Conservation (phyloP, 1,140 invertebrate species). For the Trichonephila clavata region DNA sequence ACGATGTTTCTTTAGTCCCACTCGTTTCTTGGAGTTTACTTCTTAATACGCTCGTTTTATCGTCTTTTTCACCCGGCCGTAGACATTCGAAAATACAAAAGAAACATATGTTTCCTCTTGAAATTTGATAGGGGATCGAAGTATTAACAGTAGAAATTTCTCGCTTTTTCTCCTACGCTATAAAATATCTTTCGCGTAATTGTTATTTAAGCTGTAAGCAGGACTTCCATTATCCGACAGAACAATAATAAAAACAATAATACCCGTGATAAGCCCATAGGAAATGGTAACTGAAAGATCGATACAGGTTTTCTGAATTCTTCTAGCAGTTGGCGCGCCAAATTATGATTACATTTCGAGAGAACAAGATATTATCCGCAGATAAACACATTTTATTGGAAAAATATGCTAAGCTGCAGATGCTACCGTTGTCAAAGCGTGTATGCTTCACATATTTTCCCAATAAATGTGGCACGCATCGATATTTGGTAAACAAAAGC, state of each 20-base stretch:
- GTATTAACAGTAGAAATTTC: conserved; percentile 23
- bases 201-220: conserved; percentile 40
- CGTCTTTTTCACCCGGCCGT: conserved; percentile 31
- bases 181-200: conserved; percentile 26
- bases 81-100: neutral
- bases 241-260: conserved; percentile 38
- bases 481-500: conserved; percentile 49
- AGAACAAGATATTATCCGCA: conserved; percentile 27
- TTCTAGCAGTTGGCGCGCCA: neutral
- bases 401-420: conserved; percentile 46
- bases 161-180: neutral
- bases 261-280: conserved; percentile 29
- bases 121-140: conserved; percentile 37
- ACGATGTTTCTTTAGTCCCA: conserved; percentile 39
- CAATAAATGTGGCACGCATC: conserved; percentile 51
- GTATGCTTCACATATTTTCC: conserved; percentile 52
- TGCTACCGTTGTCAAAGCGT: conserved; percentile 15
- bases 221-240: neutral
- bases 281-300: conserved; percentile 13
- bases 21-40: conserved; percentile 37
- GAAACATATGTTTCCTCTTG: conserved; percentile 23
- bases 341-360: conserved; percentile 35
- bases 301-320: conserved; percentile 19
- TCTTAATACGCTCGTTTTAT: conserved; percentile 59
- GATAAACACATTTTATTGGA: conserved; percentile 42